These are phyloP conservation scores for Dolichomitus sp. DNA, from an alignment of 2,888 invertebrate genomes.

Conservation along the genomic window DNA sequence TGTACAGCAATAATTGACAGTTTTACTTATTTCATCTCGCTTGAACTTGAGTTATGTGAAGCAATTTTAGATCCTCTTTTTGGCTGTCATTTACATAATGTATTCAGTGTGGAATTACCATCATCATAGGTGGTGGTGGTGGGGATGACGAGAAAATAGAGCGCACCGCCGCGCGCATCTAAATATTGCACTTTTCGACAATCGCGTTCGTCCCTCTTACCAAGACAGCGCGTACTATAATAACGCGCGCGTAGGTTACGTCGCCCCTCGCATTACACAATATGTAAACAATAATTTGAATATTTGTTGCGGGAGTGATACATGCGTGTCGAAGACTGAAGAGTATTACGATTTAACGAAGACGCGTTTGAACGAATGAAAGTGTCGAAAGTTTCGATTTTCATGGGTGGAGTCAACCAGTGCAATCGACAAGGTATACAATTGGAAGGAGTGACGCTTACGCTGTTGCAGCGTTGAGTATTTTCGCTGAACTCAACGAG, in stretches of 20 bases:
- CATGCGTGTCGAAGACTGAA: constrained; percentile 17
- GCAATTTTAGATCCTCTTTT: background rate
- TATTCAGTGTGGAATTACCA: background rate
- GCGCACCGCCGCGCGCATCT: constrained; percentile 10
- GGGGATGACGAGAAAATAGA: background rate
- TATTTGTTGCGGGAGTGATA: constrained; percentile 41
- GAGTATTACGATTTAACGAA: background rate
- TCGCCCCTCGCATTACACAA: constrained; percentile 62
- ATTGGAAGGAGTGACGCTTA: constrained; percentile 48
- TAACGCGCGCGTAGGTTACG: constrained; percentile 47
- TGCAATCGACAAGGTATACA: constrained; percentile 29
- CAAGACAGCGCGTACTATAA: constrained; percentile 36
- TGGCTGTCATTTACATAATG: background rate
- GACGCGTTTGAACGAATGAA: background rate
- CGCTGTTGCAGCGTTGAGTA: background rate
- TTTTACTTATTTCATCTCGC: no score
- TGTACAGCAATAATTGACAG: no score
- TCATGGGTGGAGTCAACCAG: constrained; percentile 12
- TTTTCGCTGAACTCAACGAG: background rate
- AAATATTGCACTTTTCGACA: constrained; percentile 13
- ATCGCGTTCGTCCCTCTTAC: constrained; percentile 37
- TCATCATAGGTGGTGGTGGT: background rate
- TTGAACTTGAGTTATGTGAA: no score
- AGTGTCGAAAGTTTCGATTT: background rate
- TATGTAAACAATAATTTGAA: constrained; percentile 69